Evolutionary conservation across 2,797 vertebrate genomes (phyloP), one percentile per base, ranked within the genome.

Genomic region (Monodelphis domestica): DNA sequence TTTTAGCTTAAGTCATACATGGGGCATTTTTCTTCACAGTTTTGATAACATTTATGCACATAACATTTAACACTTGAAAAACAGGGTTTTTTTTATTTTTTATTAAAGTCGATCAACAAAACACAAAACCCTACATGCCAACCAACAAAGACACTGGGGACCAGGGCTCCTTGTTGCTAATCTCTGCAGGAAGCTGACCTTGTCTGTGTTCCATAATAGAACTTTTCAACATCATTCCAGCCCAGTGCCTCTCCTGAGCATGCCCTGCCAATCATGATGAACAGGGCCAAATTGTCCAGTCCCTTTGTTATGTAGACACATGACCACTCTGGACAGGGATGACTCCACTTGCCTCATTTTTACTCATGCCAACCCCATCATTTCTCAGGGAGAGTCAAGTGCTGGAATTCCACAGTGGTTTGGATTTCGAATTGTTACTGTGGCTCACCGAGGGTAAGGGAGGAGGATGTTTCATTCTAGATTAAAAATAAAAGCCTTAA

Each of bases 181-280:
- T 95, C 97, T 95, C 95, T 95, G 95, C 95, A 92, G 96, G 97
- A 95, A 94, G 94, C 93, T 97, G 97, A 97, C 96, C 94, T 96
- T 92, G 78, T 95, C 95, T 96, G 94, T 96, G 21, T 94, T 95
- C 94, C 92, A 56, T 98, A 98, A 98, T 98, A 94, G 96, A 98
- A 97, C 96, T 98, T 97, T 92, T 97, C 96, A 97, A 97, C 97
- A 97, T 96, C 96, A 96, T 96, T 89, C 93, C 84, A 90, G 70
- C 91, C 55, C 11, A 29, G 95, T 53, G 93, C 54, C 95, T 93
- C 95, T 97, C 93, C 93, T 53, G 96, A 96, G 95, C 90, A 57
- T 95, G 26, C 0, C 87, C 91, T 97, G 97, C 94, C 95, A 93
- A 89, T 97, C 91, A 92, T 52, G 24, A 51, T 50, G 96, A 96